Percentiles rank a stretch among this genome's conserved stretches.
Evolutionary conservation across 2,797 vertebrate genomes (phyloP).

Genomic region (Toxotes lorentzi): DNA sequence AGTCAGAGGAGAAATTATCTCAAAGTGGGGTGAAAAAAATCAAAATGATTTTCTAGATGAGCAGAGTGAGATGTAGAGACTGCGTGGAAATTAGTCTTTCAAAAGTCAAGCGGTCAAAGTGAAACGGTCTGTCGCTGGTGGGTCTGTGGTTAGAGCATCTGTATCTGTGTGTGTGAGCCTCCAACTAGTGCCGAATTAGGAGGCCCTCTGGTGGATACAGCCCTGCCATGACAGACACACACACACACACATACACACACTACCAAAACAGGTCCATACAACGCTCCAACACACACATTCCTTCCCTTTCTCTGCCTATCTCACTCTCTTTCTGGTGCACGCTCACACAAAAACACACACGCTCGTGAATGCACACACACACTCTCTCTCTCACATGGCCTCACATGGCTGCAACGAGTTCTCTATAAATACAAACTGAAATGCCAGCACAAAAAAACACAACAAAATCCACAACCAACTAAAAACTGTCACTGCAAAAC

Average conservation of each 20-base stretch:
- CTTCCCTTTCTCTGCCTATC: constrained; percentile 36
- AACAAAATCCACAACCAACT: constrained; percentile 20
- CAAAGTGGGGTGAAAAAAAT: background rate
- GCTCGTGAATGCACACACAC: constrained; percentile 6
- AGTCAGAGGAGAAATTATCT: background rate
- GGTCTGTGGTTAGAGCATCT: constrained; percentile 58
- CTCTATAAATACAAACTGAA: constrained; percentile 31
- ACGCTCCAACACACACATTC: constrained; percentile 50
- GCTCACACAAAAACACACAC: constrained; percentile 6
- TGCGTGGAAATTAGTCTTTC: constrained; percentile 30
- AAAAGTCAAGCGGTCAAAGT: constrained; percentile 66
- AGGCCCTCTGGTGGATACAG: constrained; percentile 97
- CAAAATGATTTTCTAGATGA: background rate
- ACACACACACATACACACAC: constrained; percentile 35
- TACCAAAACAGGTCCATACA: constrained; percentile 42
- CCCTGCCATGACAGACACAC: constrained; percentile 82
- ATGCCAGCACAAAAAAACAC: constrained; percentile 12
- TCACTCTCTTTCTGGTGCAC: constrained; percentile 6
- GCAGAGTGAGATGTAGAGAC: constrained; percentile 10
- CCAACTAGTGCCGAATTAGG: constrained; percentile 86
- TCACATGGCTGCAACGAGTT: constrained; percentile 35
- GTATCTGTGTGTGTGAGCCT: constrained; percentile 39
- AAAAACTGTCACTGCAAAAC: constrained; percentile 37
- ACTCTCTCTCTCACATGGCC: constrained; percentile 44
- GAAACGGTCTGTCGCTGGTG: constrained; percentile 52